Percentiles rank a stretch among this genome's conserved stretches.
Evolutionary conservation across 2,113 vertebrate genomes (phyloP).

Genomic region (Pagrus major): DNA sequence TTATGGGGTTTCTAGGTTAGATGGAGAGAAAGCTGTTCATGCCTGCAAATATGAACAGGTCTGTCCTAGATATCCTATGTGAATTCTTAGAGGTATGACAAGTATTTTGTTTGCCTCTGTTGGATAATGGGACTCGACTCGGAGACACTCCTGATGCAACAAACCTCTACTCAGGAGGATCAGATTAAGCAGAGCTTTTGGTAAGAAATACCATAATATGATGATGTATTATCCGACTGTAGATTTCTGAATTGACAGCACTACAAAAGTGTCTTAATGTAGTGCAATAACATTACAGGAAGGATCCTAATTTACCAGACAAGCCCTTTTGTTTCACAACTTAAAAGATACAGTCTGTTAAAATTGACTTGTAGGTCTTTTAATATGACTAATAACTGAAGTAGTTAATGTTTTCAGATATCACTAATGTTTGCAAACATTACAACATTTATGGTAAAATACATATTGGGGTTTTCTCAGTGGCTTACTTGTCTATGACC

Average conservation of each 20-base stretch:
- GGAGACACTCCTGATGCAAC: neutral
- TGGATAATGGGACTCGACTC: neutral
- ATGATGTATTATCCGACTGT: neutral
- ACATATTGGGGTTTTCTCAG: neutral
- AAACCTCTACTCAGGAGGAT: neutral
- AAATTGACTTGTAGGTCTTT: neutral
- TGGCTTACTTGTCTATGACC: neutral
- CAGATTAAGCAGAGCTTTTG: neutral
- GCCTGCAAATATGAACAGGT: neutral
- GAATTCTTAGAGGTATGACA: slow-evolving; percentile 5
- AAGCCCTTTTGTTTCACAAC: neutral
- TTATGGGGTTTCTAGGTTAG: slow-evolving; percentile 27
- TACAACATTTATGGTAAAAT: neutral
- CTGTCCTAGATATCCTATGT: slow-evolving; percentile 9
- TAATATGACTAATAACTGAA: neutral
- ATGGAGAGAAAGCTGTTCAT: neutral
- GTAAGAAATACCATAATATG: neutral
- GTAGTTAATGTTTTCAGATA: neutral
- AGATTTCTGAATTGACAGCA: neutral
- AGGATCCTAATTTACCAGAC: neutral
- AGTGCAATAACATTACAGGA: neutral
- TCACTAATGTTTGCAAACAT: neutral
- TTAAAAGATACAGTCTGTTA: neutral
- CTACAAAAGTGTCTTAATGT: neutral
- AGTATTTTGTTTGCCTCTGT: neutral